These are phyloP conservation scores for Drosophila burlai DNA, from an alignment of 1,140 invertebrate species.

Conservation along the genomic window DNA sequence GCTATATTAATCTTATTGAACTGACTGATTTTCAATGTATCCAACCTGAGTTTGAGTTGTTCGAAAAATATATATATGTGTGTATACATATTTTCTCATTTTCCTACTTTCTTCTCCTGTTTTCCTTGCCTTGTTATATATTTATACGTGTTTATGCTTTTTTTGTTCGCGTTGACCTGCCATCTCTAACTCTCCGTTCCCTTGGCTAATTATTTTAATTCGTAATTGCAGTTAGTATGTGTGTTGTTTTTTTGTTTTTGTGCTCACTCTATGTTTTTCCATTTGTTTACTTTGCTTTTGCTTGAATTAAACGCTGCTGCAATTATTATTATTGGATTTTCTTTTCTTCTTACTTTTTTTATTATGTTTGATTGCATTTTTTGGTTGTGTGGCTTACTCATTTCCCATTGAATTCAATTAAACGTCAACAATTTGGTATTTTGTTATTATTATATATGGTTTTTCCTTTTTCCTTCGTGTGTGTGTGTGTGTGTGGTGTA, in stretches of 20 bases:
- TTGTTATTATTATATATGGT: slow-evolving; percentile 36
- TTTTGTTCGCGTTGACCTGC: slow-evolving; percentile 37
- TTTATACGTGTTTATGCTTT: slow-evolving; percentile 39
- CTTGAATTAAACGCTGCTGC: slow-evolving; percentile 71
- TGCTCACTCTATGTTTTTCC: slow-evolving; percentile 81
- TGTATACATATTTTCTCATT: slow-evolving; percentile 44
- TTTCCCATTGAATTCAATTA: slow-evolving; percentile 79
- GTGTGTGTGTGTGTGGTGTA: slow-evolving; percentile 25
- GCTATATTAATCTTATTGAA: slow-evolving; percentile 79
- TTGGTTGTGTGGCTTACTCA: slow-evolving; percentile 35
- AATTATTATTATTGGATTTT: slow-evolving; percentile 51
- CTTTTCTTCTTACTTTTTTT: slow-evolving; percentile 41
- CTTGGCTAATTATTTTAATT: slow-evolving; percentile 57
- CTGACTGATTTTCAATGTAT: slow-evolving; percentile 82
- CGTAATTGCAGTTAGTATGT: slow-evolving; percentile 61
- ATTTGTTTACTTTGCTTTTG: slow-evolving; percentile 51
- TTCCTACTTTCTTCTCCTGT: slow-evolving; percentile 22
- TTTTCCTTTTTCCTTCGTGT: slow-evolving; percentile 29
- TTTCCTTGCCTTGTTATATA: slow-evolving; percentile 34
- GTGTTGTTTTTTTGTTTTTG: slow-evolving; percentile 50
- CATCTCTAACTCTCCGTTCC: slow-evolving; percentile 13
- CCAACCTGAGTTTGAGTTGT: slow-evolving; percentile 84
- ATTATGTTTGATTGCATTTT: slow-evolving; percentile 75
- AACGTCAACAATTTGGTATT: slow-evolving; percentile 75
- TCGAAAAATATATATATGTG: slow-evolving; percentile 78